Conservation (phyloP, 2,113 vertebrate species). For the Notiomystis cincta region DNA sequence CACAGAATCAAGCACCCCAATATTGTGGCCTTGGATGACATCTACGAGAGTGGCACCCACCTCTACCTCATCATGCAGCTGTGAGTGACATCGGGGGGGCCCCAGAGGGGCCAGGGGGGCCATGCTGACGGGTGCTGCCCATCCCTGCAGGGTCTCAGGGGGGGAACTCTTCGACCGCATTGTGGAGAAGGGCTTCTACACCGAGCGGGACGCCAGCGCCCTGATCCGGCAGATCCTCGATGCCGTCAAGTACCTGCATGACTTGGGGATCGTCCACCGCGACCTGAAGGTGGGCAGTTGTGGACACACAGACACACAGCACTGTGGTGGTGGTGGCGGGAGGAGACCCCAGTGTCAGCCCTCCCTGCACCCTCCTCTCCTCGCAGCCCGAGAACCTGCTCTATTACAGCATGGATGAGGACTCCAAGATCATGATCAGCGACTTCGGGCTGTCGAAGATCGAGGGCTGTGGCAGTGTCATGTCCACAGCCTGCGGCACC, state of each 20-base stretch:
- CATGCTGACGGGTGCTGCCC: rapidly evolving
- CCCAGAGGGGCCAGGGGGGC: rapidly evolving
- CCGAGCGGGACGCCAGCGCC: slow-evolving; percentile 91
- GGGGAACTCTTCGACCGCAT: slow-evolving; percentile 97
- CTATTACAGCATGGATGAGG: slow-evolving; percentile 94
- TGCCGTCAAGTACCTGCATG: slow-evolving; percentile 93
- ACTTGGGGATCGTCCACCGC: slow-evolving; percentile 93
- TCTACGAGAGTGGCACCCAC: slow-evolving; percentile 92
- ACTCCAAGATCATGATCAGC: slow-evolving; percentile 99
- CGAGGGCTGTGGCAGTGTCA: slow-evolving; percentile 88
- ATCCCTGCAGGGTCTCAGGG: slow-evolving; percentile 81
- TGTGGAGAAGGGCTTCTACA: slow-evolving; percentile 98
- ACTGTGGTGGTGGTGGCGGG: rapidly evolving
- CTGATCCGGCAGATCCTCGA: slow-evolving; percentile 96
- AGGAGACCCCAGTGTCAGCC: neutral
- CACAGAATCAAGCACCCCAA: slow-evolving; percentile 93
- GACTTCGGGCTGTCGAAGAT: slow-evolving; percentile 97
- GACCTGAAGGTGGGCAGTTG: slow-evolving; percentile 87
- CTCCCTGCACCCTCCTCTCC: neutral
- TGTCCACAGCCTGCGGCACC: slow-evolving; percentile 94
- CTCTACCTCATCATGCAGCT: slow-evolving; percentile 99
- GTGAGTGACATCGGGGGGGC: slow-evolving; percentile 74
- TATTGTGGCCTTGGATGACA: slow-evolving; percentile 96
- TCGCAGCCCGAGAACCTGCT: slow-evolving; percentile 93
- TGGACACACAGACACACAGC: too few species aligned